Evolutionary conservation across 2,888 invertebrate species (phyloP).

Genomic region (Endomychus coccineus): DNA sequence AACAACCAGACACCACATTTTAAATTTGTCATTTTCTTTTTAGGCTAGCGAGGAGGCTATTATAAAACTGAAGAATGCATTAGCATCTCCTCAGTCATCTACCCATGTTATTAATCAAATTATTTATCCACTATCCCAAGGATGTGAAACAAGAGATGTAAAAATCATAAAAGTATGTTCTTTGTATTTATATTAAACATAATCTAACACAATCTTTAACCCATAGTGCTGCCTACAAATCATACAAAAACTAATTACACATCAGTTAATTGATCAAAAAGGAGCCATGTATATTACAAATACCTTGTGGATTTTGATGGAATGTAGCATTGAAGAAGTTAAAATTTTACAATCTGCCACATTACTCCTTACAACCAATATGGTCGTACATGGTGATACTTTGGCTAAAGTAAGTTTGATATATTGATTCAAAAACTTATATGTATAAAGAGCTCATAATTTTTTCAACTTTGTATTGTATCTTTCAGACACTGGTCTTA

Average conservation of each 20-base stretch:
- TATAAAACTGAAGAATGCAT: constrained; percentile 73
- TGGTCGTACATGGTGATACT: constrained; percentile 89
- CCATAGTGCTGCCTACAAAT: constrained; percentile 82
- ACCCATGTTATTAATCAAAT: constrained; percentile 90
- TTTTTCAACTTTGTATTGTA: not conserved
- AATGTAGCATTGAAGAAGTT: constrained; percentile 89
- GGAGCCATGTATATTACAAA: constrained; percentile 90
- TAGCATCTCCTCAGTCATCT: constrained; percentile 70
- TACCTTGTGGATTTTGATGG: constrained; percentile 89
- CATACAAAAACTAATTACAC: constrained; percentile 88
- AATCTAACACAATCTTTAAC: not conserved
- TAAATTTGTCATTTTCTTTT: constrained; percentile 31
- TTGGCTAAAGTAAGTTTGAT: constrained; percentile 71
- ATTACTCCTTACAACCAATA: constrained; percentile 88
- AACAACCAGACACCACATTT: not conserved
- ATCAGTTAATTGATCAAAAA: constrained; percentile 83
- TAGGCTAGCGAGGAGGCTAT: constrained; percentile 96
- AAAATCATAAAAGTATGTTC: constrained; percentile 80
- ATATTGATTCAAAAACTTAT: not conserved
- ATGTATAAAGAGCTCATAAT: not conserved
- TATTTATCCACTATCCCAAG: constrained; percentile 91
- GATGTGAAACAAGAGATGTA: constrained; percentile 93
- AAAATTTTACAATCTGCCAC: constrained; percentile 95
- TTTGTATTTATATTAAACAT: not conserved
- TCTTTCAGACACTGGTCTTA: constrained; percentile 76